Evolutionary conservation across 2,797 vertebrate species (phyloP).

Genomic region (Ibycter americanus): DNA sequence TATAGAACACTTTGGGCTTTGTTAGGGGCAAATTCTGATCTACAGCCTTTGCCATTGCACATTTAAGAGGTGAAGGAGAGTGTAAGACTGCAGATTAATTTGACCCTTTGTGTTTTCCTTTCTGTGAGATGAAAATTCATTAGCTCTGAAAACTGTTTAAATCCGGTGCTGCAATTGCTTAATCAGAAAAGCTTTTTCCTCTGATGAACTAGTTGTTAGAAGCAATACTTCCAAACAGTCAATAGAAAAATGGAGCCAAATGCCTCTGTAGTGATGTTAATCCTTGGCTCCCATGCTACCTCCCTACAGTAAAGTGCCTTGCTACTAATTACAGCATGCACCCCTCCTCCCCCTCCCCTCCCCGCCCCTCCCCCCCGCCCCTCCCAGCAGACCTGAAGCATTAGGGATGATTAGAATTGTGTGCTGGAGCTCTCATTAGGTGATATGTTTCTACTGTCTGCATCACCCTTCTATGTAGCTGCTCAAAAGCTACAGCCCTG

Average conservation of each 20-base stretch:
- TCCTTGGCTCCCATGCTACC: neutral
- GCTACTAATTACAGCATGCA: slow-evolving; percentile 12
- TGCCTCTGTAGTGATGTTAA: neutral
- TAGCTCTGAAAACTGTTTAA: slow-evolving; percentile 22
- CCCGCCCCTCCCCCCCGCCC: neutral
- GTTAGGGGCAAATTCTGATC: neutral
- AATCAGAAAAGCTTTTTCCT: slow-evolving; percentile 41
- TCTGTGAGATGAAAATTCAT: neutral
- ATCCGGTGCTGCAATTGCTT: neutral
- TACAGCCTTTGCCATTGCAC: neutral
- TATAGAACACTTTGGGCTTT: neutral
- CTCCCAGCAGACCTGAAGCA: neutral
- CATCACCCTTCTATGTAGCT: neutral
- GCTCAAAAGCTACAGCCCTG: neutral
- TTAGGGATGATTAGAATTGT: slow-evolving; percentile 18
- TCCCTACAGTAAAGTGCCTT: neutral
- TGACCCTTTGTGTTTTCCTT: slow-evolving; percentile 10
- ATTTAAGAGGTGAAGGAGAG: neutral
- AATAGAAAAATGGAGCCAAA: slow-evolving; percentile 37
- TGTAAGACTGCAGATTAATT: neutral
- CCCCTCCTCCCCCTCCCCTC: too few species aligned
- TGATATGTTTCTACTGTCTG: neutral
- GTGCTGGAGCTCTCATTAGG: neutral
- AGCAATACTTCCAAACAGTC: neutral
- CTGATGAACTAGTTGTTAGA: slow-evolving; percentile 25